These are phyloP conservation scores for Metopolophium dirhodum DNA, from an alignment of 1,140 invertebrate species.

Conservation along the genomic window DNA sequence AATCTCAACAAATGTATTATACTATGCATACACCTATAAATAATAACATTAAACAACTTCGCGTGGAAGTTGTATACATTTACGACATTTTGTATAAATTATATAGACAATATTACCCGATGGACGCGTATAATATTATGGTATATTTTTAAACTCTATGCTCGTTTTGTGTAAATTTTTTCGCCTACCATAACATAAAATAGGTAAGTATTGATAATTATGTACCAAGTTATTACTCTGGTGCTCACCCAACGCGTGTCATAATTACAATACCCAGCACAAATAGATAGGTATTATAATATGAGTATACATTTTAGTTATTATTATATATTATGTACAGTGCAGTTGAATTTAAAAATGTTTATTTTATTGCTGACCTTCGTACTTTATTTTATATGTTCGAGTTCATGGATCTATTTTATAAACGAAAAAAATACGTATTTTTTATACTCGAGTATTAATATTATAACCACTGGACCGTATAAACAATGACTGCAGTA, in stretches of 20 bases:
- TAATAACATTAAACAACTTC: not conserved
- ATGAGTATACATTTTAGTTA: not conserved
- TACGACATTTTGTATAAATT: not conserved
- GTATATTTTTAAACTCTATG: not conserved
- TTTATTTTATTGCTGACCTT: slow-evolving; percentile 23
- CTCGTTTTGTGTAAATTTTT: not conserved
- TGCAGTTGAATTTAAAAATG: not conserved
- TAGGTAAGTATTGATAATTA: not conserved
- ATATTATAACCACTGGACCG: not conserved
- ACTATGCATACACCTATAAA: not conserved
- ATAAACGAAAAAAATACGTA: not conserved
- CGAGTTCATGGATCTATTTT: slow-evolving; percentile 17
- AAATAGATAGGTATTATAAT: not conserved
- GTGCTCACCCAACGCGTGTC: not conserved
- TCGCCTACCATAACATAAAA: not conserved
- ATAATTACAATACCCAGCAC: not conserved
- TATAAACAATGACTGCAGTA: not conserved
- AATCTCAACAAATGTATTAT: not conserved
- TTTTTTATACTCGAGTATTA: not conserved
- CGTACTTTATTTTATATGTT: not conserved
- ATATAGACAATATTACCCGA: not conserved
- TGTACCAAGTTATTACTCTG: not conserved
- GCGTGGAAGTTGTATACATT: not conserved
- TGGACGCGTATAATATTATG: not conserved
- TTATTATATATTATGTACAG: not conserved